Evolutionary conservation across 2,797 vertebrate species (phyloP), one percentile per base, ranked within the genome.

Genomic region (Diglossa cyanea): DNA sequence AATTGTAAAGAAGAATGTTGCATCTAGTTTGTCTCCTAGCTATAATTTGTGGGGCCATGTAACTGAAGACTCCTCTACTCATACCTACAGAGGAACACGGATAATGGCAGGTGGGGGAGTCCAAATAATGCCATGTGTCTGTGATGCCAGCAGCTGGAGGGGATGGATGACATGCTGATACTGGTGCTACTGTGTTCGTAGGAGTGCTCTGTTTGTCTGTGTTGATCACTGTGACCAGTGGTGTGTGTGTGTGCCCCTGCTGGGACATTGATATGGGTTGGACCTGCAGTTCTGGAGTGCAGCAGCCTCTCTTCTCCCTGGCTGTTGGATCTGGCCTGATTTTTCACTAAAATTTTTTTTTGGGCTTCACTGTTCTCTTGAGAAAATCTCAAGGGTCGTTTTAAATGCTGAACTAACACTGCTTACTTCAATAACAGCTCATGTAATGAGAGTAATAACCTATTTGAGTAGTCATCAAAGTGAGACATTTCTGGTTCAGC

Each of bases 111-210:
- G 21, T 67, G 37, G 8, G 17, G 37, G 15, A 81, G 9, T 39
- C 42, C 26, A 35, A 31, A 13, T 54, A 45, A 33, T 45, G 17
- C 26, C 0, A 0, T 50, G 25, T 70, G 44, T 70, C 25, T 24
- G 7, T 66, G 39, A 5, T 67, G 37, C 9, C 44, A 60, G 57
- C 82, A 81, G 37, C 48, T 67, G 39, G n/a, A 72, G 47, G 24
- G 39, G 40, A 5, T 18, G 20, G 7, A 9, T 47, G 7, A 50
- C 57, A 50, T 8, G 15, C 13, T 23, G 16, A 39, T 57, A 18
- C 17, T 1, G 0, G 3, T 62, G 42, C 15, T 61, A 2, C 42
- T 73, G 13, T 37, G 26, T 62, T 70, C 7, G 6, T 6, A 8
- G 4, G 18, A 54, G 53, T 19, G 24, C n/a, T 50, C 14, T 68